These are phyloP conservation scores for Yoshiicerus persimilis DNA, from an alignment of 1,140 invertebrate genomes.

Conservation along the genomic window DNA sequence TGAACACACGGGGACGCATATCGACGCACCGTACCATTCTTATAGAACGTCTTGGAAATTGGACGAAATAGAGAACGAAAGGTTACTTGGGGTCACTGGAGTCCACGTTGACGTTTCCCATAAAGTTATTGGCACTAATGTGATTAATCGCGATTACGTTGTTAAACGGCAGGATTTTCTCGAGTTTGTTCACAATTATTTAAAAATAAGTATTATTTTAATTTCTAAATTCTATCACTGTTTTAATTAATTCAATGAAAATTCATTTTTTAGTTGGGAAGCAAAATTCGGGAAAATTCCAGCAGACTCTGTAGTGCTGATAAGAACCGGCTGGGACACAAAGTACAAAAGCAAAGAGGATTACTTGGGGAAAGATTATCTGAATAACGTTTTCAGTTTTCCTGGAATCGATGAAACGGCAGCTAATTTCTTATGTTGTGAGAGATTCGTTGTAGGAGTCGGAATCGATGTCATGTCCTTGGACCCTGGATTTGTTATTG, in stretches of 20 bases:
- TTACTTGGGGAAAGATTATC: not conserved
- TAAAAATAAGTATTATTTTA: not conserved
- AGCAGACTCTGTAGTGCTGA: not conserved
- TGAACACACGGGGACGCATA: slow-evolving; percentile 21
- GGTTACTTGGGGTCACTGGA: not conserved
- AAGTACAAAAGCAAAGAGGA: not conserved
- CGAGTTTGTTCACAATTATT: not conserved
- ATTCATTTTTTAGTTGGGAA: not conserved
- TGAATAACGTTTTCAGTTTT: not conserved
- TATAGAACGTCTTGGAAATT: slow-evolving; percentile 29
- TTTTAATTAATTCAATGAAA: not conserved
- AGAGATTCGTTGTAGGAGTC: slow-evolving; percentile 10
- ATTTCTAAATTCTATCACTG: not conserved
- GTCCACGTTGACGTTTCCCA: slow-evolving; percentile 30
- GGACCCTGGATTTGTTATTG: not conserved
- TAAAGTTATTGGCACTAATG: not conserved
- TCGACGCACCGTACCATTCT: slow-evolving; percentile 35
- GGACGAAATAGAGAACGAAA: slow-evolving; percentile 24
- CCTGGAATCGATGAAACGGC: slow-evolving; percentile 1
- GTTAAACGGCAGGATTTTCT: not conserved
- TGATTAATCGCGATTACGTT: not conserved
- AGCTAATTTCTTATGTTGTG: slow-evolving; percentile 13
- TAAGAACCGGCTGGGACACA: not conserved
- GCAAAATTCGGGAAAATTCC: not conserved
- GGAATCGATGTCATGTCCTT: slow-evolving; percentile 24